phyloP scores from a whole-genome alignment of 2,113 vertebrate genomes.

The Pomatostomus ruficeps region DNA sequence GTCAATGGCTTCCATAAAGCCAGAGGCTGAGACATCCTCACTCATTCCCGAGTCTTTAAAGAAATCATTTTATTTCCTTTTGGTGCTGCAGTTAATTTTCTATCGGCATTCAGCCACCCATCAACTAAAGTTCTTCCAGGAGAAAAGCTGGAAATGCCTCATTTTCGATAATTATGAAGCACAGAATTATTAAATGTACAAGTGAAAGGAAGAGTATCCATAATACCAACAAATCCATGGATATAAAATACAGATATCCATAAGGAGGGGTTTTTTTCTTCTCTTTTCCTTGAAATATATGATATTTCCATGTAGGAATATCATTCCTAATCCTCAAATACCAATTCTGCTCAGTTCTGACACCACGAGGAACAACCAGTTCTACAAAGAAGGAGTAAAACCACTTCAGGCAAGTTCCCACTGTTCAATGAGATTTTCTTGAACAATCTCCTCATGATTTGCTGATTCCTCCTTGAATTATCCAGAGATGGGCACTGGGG shows the following conservation, averaged over 20 bases:
- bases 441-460: neutral
- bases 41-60: neutral
- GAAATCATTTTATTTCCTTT: neutral
- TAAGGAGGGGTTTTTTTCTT: neutral
- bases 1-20: neutral
- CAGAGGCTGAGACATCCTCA: neutral
- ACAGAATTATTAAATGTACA: rapidly evolving
- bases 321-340: neutral
- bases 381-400: neutral
- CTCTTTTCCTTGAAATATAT: neutral
- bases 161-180: neutral
- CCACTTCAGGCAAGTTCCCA: neutral
- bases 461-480: neutral
- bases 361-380: rapidly evolving
- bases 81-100: neutral
- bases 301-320: neutral
- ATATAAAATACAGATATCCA: neutral
- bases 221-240: neutral
- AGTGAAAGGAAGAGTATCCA: neutral
- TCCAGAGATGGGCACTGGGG: neutral
- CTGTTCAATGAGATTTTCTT: neutral
- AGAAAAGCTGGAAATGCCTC: neutral
- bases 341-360: neutral
- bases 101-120: neutral
- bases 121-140: neutral